Evolutionary conservation across 2,113 vertebrate species (phyloP), one percentile per base, ranked within the genome.

Genomic region (Misgurnus anguillicaudatus): DNA sequence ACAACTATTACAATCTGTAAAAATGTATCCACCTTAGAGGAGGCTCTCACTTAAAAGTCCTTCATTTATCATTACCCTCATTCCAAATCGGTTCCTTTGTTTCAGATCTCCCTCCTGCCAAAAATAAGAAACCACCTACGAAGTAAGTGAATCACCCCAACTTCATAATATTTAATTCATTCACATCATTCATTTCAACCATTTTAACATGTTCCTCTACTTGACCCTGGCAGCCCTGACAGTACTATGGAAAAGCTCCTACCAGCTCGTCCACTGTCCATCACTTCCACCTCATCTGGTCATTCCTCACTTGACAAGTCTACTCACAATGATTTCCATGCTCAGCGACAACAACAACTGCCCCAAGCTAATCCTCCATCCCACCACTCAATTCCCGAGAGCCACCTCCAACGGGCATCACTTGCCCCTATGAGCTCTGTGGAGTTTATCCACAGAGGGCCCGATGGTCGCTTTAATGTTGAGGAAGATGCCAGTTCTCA

Each of bases 181-280:
- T 7, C 0, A 16, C 17, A 1, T 6, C 5, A 1, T 31, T 75
- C 8, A 24, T 62, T 48, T 31, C 4, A 39, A 4, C 51, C 47
- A 55, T 73, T 21, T 10, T 53, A 8, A 8, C 21, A 45, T 61
- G 10, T 61, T 17, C 57, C 16, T 62, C 45, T n/a, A 31, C 24
- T 8, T 76, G 4, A 36, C 45, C 78, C 91, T 77, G 80, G 80
- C 91, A 98, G 94, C 91, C 94, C 95, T 67, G 95, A 95, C 91
- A 95, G 96, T 82, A 83, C 95, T 82, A 39, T 93, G 87, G 98
- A 96, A 89, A 96, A 94, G 85, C 90, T 96, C 65, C 96, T 95
- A 77, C 92, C 89, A 0, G 92, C 93, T 47, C 92, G 86, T 73
- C 41, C 83, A 63, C 82, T 84, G 73, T 90, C 90, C 76, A 88